Evolutionary conservation across 2,888 invertebrate genomes (phyloP), one percentile per base, ranked within the genome.

Genomic region (Trissolcus brochymenae): DNA sequence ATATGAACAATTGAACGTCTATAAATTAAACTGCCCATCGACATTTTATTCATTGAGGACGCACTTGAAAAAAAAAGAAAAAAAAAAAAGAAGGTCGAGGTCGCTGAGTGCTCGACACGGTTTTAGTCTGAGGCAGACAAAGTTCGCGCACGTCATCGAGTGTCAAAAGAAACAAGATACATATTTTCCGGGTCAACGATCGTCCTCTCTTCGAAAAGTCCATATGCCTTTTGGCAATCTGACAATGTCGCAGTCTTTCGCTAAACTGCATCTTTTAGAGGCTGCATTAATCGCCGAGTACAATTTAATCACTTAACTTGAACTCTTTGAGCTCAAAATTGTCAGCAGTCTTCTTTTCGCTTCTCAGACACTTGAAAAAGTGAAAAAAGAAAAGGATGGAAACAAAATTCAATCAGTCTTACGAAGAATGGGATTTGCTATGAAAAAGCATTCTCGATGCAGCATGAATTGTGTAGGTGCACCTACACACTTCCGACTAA

Each of bases 171-270:
- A 59, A 62, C 53, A 53, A 54, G 35, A 57, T 41, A 65, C 55
- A 57, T 40, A 78, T 76, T 77, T 72, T 72, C 71, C 61, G 79
- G 75, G 77, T 70, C 68, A 67, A 78, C 40, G 72, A 75, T 75
- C 66, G 67, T 19, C 53, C 41, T 70, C 46, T 40, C 16, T 56
- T 49, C 17, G 3, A 29, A 59, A 13, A 65, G 35, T 9, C 14
- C 21, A 11, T 43, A 21, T 21, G 62, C 56, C 57, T 85, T 80
- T 83, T 87, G 87, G 85, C 87, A 86, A 64, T 56, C 67, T 86
- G 85, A 84, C 86, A 86, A 86, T 51, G 57, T 51, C 57, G 53
- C 51, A 59, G 55, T 71, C 57, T 80, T 46, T n/a, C 25, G 14
- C 61, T 16, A 46, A 79, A 82, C 25, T 16, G 21, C 21, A 21